Percentiles rank a stretch among this genome's conserved stretches.
phyloP scores from a whole-genome alignment of 2,888 invertebrate genomes.

The Dilophus febrilis region DNA sequence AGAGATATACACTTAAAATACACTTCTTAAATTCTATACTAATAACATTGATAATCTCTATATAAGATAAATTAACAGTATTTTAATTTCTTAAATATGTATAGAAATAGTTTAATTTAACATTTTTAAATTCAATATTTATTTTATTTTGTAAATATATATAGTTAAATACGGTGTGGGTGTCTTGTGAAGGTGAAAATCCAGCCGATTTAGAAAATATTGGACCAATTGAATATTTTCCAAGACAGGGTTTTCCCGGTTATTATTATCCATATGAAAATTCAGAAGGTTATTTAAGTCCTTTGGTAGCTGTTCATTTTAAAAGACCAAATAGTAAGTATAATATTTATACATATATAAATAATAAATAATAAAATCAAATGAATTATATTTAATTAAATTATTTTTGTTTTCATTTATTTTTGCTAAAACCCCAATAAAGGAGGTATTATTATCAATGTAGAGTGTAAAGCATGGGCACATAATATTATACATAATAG shows the following conservation, averaged over 20 bases:
- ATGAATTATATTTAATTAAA: not conserved
- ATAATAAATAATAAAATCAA: too few species aligned
- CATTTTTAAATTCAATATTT: too few species aligned
- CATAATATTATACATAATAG: slow-evolving; percentile 50
- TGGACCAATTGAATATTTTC: slow-evolving; percentile 66
- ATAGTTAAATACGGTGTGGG: slow-evolving; percentile 70
- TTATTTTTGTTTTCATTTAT: not conserved
- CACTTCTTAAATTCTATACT: too few species aligned
- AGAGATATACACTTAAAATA: too few species aligned
- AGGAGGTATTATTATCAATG: slow-evolving; percentile 41
- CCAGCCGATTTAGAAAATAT: slow-evolving; percentile 84
- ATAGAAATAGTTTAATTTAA: too few species aligned
- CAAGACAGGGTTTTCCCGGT: slow-evolving; percentile 69
- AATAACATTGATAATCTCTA: not conserved
- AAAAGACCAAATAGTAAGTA: slow-evolving; percentile 64
- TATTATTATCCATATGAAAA: slow-evolving; percentile 82
- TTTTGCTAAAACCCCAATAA: slow-evolving; percentile 10
- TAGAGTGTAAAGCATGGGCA: slow-evolving; percentile 57
- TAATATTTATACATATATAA: too few species aligned
- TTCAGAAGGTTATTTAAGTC: slow-evolving; percentile 73
- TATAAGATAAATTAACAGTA: not conserved
- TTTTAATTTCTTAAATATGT: slow-evolving; percentile 1
- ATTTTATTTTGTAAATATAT: slow-evolving; percentile 14
- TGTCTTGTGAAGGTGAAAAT: slow-evolving; percentile 87
- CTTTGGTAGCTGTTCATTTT: slow-evolving; percentile 73